phyloP scores from a whole-genome alignment of 2,888 invertebrate species.

The Alitta virens region DNA sequence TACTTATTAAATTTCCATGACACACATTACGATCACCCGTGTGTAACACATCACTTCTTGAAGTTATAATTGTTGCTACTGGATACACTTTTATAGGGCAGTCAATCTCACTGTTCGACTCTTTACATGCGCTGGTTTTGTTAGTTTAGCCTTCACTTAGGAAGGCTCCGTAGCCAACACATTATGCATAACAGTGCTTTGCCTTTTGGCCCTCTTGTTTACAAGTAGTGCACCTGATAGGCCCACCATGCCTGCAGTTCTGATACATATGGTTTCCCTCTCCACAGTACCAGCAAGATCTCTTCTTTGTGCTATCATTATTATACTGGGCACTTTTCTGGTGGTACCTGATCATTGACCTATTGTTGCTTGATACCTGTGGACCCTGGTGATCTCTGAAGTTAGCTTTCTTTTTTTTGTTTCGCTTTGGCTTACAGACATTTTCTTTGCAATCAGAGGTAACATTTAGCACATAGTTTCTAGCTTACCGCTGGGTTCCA shows the following conservation, averaged over 20 bases:
- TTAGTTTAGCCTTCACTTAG: neutral
- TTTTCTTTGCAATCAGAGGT: no score
- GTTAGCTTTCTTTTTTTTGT: no score
- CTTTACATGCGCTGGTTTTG: neutral
- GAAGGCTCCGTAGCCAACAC: neutral
- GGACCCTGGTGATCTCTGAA: no score
- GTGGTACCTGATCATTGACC: no score
- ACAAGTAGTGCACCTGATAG: neutral
- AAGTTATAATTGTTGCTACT: neutral
- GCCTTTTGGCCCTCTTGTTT: neutral
- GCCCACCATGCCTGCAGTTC: neutral
- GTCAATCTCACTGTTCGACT: neutral
- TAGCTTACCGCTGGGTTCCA: no score
- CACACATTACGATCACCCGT: neutral
- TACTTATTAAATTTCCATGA: neutral
- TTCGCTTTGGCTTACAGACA: no score
- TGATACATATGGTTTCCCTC: neutral
- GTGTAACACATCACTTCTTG: no score
- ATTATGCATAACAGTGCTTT: neutral
- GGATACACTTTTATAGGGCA: neutral
- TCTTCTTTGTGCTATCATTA: neutral
- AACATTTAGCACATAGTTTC: no score
- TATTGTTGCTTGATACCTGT: no score
- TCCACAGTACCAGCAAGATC: neutral
- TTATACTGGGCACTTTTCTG: no score